Base-by-base conservation (phyloP, 2,113 vertebrate species). In the Hemibagrus wyckioides region DNA sequence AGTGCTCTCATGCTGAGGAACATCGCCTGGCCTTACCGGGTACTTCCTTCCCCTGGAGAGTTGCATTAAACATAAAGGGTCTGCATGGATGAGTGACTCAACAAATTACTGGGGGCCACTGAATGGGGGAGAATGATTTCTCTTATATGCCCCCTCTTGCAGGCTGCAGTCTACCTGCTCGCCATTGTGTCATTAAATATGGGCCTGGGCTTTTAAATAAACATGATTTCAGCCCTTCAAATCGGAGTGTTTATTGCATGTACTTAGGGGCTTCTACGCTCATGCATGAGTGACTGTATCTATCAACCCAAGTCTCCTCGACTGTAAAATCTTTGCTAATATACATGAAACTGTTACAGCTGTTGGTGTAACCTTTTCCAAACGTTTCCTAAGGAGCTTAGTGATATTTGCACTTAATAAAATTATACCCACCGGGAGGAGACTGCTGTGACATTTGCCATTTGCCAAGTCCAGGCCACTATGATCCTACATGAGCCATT, bases 371-470 rank as follows among this genome's bases (percentile, higher is more conserved):
- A 96, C 95, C 95, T 96, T 96, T 81, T 96, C 92, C 92, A 81
- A 90, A 92, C 89, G 92, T 96, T 95, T 96, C 95, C 94, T 94
- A 94, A 95, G 95, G 95, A 95, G 94, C 94, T 92, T 92, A 91
- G 94, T 96, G 94, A 96, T 96, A 96, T 96, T 96, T 96, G 94
- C 94, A 94, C 95, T 95, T 95, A 94, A 95, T 95, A 95, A 95
- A 96, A 96, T 95, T 94, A 96, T 96, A 95, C 95, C 94, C 94
- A 95, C 94, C 95, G 95, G 94, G 95, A 96, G 95, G 95, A 95
- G 95, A 95, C 93, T 91, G 94, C 92, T 90, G 94, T 96, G 95
- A 96, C 94, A 96, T 95, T 96, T 96, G 95, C 94, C 94, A 95
- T 96, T 96, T 96, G 94, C 95, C 95, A 96, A 95, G 93, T 93